Evolutionary conservation across 2,888 invertebrate genomes (phyloP), one percentile per base, ranked within the genome.

Genomic region (Tethea ocularis): DNA sequence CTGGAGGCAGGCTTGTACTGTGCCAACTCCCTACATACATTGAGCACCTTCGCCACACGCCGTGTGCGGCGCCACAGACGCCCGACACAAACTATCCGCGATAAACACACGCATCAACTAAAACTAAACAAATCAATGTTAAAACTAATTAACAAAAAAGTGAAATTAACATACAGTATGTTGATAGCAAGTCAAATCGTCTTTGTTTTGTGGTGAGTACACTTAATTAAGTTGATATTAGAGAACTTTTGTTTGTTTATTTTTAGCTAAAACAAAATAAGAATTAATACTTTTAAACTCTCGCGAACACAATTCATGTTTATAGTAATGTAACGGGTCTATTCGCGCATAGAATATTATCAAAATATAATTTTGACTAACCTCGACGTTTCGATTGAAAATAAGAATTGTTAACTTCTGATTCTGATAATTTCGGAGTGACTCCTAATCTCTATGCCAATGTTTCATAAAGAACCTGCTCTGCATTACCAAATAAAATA

Each of bases 41-140:
- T 75, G 72, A 72, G 75, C 80, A 74, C 74, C 73, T 67, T 72
- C 72, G 69, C 75, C 71, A 68, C 64, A 61, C 71, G 75, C 74
- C 78, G 69, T 71, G 72, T 63, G 77, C 77, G 78, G 77, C 79
- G 77, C 79, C 78, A 77, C 75, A 78, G 73, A 74, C 77, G 76
- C 83, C 74, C 66, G 68, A 75, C 61, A 57, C 64, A 67, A 64
- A 71, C 63, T 67, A 64, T 67, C 68, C 70, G 67, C 70, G 66
- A 63, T n/a, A 46, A 46, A n/a, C 1, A 46, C n/a, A n/a, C 46
- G 20, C 15, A 38, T n/a, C 38, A 20, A 46, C 15, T 56, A 57
- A 52, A 52, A 46, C 52, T 38, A 55, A 61, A 67, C 57, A 63
- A 57, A 63, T 56, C 22, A 23, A 59, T 61, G 61, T 56, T 56